Conservation (phyloP, 2,113 vertebrate species). For the Marmota flaviventris region DNA sequence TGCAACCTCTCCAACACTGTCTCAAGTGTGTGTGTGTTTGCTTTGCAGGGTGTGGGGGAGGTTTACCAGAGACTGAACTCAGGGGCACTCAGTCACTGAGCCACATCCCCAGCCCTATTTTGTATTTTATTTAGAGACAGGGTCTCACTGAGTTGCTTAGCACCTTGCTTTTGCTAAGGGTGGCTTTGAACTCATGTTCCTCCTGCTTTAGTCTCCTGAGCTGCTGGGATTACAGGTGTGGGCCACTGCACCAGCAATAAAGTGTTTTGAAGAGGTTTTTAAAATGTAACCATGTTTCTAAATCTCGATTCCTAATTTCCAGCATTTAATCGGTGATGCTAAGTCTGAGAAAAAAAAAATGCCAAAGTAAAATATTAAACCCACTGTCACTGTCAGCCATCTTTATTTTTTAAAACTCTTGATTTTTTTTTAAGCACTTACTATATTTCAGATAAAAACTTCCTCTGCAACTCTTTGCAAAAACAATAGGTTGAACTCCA, state of each 20-base stretch:
- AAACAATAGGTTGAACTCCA: slow-evolving; percentile 10
- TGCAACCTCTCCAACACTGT: not conserved
- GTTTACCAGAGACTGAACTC: too few species aligned
- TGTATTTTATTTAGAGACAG: too few species aligned
- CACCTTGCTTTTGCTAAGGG: too few species aligned
- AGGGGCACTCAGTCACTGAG: too few species aligned
- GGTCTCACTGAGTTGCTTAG: too few species aligned
- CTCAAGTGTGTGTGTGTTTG: not conserved
- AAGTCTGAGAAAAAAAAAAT: not conserved
- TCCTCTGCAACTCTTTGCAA: not conserved
- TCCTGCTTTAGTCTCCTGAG: too few species aligned
- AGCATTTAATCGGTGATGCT: not conserved
- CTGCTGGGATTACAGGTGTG: too few species aligned
- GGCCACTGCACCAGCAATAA: not conserved
- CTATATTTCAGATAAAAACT: slow-evolving; percentile 43
- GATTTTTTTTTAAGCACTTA: slow-evolving; percentile 38
- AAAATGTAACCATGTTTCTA: slow-evolving; percentile 29
- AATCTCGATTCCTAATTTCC: slow-evolving; percentile 41
- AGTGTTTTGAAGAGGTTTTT: not conserved
- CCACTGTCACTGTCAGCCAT: not conserved
- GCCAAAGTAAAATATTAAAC: slow-evolving; percentile 42
- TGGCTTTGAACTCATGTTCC: too few species aligned
- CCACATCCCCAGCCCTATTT: too few species aligned
- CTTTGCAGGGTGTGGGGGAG: too few species aligned
- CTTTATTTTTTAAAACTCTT: slow-evolving; percentile 48